Evolutionary conservation across 2,888 invertebrate genomes (phyloP).

Genomic region (Cheilosia grossa): DNA sequence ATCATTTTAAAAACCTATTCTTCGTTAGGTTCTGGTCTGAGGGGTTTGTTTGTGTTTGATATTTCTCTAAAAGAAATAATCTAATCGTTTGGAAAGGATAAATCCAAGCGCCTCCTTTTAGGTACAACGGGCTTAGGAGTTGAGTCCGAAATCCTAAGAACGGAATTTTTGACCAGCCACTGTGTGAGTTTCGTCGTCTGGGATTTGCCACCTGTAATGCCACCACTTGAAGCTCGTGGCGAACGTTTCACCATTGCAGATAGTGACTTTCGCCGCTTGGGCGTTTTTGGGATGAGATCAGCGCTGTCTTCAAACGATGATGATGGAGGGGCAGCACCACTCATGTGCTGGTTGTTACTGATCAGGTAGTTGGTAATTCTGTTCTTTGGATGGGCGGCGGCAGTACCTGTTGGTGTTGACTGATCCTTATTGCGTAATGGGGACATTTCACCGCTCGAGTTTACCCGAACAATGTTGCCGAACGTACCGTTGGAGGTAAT

Average conservation of each 20-base stretch:
- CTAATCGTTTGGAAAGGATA: conserved; percentile 69
- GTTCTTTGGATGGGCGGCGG: conserved; percentile 41
- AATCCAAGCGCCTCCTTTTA: conserved; percentile 75
- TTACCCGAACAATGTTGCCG: conserved; percentile 79
- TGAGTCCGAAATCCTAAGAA: conserved; percentile 43
- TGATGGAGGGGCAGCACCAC: conserved; percentile 15
- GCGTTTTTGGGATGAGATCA: conserved; percentile 78
- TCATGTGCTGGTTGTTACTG: conserved; percentile 59
- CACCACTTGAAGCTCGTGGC: conserved; percentile 17
- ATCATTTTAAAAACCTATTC: conserved; percentile 29
- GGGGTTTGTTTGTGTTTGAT: conserved; percentile 2
- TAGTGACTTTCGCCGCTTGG: conserved; percentile 77
- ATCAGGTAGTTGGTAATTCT: conserved; percentile 82
- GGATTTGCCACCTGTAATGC: conserved; percentile 20
- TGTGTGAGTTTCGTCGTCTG: conserved; percentile 81
- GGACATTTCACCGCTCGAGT: conserved; percentile 80
- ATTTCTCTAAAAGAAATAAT: conserved; percentile 21
- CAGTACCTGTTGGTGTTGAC: conserved; percentile 55
- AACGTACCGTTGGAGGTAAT: conserved; percentile 81
- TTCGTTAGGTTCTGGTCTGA: conserved; percentile 26
- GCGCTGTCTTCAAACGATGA: conserved; percentile 38
- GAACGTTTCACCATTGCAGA: conserved; percentile 58
- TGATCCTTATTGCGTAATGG: conserved; percentile 77
- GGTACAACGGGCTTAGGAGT: conserved; percentile 24
- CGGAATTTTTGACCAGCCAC: conserved; percentile 78